These are phyloP conservation scores for Zonitis immaculata DNA, from an alignment of 2,888 invertebrate species.

Conservation along the genomic window DNA sequence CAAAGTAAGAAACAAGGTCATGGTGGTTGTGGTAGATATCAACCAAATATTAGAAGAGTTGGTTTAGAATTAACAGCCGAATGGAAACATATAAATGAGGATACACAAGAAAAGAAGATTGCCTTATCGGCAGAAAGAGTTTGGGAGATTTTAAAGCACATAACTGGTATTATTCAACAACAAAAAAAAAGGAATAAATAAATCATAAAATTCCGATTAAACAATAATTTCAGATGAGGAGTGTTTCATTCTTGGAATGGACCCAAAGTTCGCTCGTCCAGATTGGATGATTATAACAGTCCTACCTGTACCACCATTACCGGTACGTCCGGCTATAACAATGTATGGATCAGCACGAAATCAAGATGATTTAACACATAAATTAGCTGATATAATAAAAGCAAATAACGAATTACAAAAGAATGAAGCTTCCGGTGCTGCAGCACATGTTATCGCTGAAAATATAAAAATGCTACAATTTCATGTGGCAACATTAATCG, in stretches of 20 bases:
- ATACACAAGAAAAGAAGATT: constrained; percentile 96
- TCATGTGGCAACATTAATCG: constrained; percentile 96
- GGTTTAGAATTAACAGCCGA: constrained; percentile 94
- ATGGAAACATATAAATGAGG: constrained; percentile 99
- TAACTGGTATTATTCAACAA: no score
- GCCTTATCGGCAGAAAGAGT: constrained; percentile 91
- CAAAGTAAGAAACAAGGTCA: constrained; percentile 64
- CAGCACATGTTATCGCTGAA: constrained; percentile 94
- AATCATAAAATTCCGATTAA: no score
- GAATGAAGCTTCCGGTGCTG: constrained; percentile 95
- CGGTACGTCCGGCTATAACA: constrained; percentile 95
- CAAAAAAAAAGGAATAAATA: no score
- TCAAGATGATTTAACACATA: constrained; percentile 98
- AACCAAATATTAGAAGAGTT: constrained; percentile 83
- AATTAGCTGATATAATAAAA: constrained; percentile 97
- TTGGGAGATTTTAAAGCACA: constrained; percentile 94
- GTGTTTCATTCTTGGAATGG: constrained; percentile 91
- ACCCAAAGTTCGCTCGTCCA: constrained; percentile 93
- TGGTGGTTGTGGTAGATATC: constrained; percentile 97
- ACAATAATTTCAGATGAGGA: no score
- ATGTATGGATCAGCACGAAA: constrained; percentile 99
- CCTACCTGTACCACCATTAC: constrained; percentile 92
- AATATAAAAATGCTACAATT: constrained; percentile 98
- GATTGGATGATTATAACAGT: constrained; percentile 99
- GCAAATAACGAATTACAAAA: constrained; percentile 92